Evolutionary conservation across 2,888 invertebrate species (phyloP).

Genomic region (Nebria brevicollis): DNA sequence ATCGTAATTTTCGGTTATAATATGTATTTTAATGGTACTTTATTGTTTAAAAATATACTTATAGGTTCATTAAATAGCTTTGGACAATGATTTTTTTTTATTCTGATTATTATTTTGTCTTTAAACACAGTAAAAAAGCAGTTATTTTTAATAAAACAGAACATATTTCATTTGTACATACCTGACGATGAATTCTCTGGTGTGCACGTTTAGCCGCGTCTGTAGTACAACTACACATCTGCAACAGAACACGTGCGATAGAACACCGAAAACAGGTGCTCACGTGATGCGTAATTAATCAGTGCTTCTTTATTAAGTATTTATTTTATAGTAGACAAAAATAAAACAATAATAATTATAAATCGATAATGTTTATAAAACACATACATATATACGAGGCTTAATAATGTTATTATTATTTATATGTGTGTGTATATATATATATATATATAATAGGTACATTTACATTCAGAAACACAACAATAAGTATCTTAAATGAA

Average conservation of each 20-base stretch:
- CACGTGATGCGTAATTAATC: constrained; percentile 27
- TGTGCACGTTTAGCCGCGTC: neutral
- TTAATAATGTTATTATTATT: constrained; percentile 55
- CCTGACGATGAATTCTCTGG: neutral
- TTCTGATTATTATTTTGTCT: no score
- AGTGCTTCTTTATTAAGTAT: constrained; percentile 58
- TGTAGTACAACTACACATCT: neutral
- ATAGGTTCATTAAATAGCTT: neutral
- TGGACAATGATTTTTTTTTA: neutral
- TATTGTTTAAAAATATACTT: no score
- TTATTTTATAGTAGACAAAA: constrained; percentile 63
- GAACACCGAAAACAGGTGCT: constrained; percentile 8
- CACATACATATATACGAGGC: constrained; percentile 46
- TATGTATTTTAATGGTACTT: no score
- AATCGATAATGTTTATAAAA: constrained; percentile 50
- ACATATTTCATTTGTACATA: neutral
- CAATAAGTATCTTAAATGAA: constrained; percentile 62
- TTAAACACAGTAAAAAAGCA: neutral
- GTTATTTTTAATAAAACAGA: neutral
- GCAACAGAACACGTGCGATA: constrained; percentile 15
- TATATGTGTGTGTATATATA: constrained; percentile 56
- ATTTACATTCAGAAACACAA: constrained; percentile 64
- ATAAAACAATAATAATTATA: constrained; percentile 62
- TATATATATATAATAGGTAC: constrained; percentile 52
- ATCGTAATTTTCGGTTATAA: no score